Evolutionary conservation across 2,113 vertebrate species (phyloP), one percentile per base, ranked within the genome.

Genomic region (Dasyornis broadbenti): DNA sequence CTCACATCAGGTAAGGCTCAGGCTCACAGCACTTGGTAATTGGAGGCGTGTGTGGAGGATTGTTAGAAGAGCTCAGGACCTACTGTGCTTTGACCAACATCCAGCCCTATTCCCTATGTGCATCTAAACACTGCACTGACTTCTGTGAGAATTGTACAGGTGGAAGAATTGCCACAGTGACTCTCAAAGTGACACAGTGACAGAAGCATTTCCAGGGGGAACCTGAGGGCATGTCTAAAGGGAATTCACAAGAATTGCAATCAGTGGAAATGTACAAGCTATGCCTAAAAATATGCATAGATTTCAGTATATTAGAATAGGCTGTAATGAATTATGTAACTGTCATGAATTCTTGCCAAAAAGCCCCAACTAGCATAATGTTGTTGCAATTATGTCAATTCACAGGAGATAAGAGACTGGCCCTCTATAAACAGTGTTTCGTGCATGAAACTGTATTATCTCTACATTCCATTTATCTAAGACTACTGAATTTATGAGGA

Each of bases 291-390:
- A 93, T 88, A 94, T 71, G 90, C 86, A 81, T 24, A 49, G 60
- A 89, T 90, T 96, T 95, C 82, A 84, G 76, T 49, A 84, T 72
- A 92, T 94, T 94, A 96, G 87, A 90, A 96, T 95, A 86, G 82
- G 44, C 80, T 93, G 65, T 93, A 93, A 95, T 96, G 78, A 94
- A 94, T 95, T 96, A 96, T 90, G 71, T 90, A 96, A 92, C 82
- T 78, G 80, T 56, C 69, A 65, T 70, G 86, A 95, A 92, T 90
- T 84, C 90, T 92, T 91, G 92, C 89, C 79, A 95, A 93, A 95
- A 96, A 94, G 56, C 80, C 69, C 64, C 71, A 87, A 31, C 85
- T 64, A 94, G 88, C 88, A 95, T 86, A 93, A 94, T 68, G 57
- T 89, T 95, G 87, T 73, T 95, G 93, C 85, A 93, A 95, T 93